Evolutionary conservation across 2,797 vertebrate species (phyloP).

Genomic region (Eupleurogrammus muticus): DNA sequence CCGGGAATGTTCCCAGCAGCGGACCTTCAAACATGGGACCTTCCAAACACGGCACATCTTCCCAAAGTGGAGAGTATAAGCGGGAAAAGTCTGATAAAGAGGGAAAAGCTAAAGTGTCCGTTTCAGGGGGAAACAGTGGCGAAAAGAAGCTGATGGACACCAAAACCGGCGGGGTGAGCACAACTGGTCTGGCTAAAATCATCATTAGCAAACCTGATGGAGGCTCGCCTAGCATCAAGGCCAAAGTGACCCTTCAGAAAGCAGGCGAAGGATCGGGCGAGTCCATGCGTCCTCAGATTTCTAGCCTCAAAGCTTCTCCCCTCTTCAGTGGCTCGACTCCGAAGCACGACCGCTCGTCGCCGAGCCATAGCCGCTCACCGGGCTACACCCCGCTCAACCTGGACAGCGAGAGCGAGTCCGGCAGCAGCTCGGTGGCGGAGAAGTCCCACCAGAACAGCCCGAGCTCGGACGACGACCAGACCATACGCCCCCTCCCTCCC

Average conservation of each 20-base stretch:
- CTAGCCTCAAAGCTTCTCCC: conserved; percentile 94
- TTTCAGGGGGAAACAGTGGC: conserved; percentile 87
- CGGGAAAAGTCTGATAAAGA: conserved; percentile 97
- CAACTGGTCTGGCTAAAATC: conserved; percentile 95
- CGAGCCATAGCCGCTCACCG: conserved; percentile 97
- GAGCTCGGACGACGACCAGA: conserved; percentile 95
- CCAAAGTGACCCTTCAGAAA: conserved; percentile 97
- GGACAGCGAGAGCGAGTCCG: conserved; percentile 98
- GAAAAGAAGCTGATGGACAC: conserved; percentile 95
- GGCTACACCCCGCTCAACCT: conserved; percentile 95
- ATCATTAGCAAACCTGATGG: conserved; percentile 99
- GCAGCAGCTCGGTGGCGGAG: conserved; percentile 96
- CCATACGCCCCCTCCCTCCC: conserved; percentile 85
- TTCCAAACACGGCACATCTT: conserved; percentile 90
- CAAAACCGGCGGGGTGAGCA: conserved; percentile 88
- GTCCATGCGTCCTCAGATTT: conserved; percentile 91
- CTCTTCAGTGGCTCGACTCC: conserved; percentile 98
- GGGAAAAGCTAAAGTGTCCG: conserved; percentile 91
- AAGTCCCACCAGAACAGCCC: conserved; percentile 99
- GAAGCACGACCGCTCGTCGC: conserved; percentile 97
- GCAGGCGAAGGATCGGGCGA: conserved; percentile 91
- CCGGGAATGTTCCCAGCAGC: conserved; percentile 78
- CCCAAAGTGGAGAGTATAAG: conserved; percentile 92
- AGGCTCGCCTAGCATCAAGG: conserved; percentile 97
- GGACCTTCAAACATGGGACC: conserved; percentile 79